Conservation (phyloP, 2,797 vertebrate genomes). For the Brachymystax lenok region DNA sequence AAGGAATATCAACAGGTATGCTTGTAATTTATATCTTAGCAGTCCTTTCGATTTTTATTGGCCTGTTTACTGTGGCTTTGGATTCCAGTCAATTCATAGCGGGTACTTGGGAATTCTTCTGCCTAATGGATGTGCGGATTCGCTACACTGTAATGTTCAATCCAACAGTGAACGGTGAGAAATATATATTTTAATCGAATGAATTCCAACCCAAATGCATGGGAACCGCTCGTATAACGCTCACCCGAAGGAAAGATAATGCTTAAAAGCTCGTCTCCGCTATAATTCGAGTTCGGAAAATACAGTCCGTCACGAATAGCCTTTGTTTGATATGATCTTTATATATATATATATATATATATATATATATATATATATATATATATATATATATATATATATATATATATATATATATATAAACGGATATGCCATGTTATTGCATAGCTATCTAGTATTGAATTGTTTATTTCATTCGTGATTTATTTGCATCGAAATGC, state of each 20-base stretch:
- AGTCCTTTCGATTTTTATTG: conserved; percentile 44
- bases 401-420: background rate
- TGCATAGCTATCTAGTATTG: background rate
- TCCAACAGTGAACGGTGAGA: conserved; percentile 52
- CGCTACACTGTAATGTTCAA: conserved; percentile 50
- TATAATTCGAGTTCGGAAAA: conserved; percentile 16
- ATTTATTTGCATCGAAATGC: background rate
- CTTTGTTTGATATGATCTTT: background rate
- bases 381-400: background rate
- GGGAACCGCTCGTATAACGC: conserved; percentile 40
- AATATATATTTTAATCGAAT: conserved; percentile 35
- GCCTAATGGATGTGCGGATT: conserved; percentile 73
- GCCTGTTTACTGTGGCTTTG: conserved; percentile 65
- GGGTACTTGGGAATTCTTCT: conserved; percentile 67
- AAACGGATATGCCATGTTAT: background rate
- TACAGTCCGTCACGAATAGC: background rate
- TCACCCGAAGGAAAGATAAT: conserved; percentile 47
- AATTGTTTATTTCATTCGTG: background rate
- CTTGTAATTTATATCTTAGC: conserved; percentile 66
- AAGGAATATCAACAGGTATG: conserved; percentile 82
- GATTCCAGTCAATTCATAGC: conserved; percentile 67
- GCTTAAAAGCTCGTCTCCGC: conserved; percentile 51
- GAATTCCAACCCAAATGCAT: conserved; percentile 36
- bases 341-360: background rate
- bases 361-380: no score